Conservation (phyloP, 2,797 vertebrate genomes). For the Clarias pachynema region DNA sequence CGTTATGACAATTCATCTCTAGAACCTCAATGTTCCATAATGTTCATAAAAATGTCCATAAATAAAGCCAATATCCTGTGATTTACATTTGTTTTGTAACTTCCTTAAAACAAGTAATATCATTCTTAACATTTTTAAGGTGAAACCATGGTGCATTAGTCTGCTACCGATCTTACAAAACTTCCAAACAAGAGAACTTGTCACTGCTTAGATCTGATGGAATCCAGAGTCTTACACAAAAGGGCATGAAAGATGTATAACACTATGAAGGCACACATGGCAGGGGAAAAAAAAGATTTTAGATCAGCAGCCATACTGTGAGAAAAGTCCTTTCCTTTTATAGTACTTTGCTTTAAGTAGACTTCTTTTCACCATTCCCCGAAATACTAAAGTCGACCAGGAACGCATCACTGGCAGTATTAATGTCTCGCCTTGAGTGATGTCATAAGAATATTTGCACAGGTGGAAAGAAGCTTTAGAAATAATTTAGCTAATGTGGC, state of each 20-base stretch:
- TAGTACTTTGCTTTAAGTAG: not conserved
- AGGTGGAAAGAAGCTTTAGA: conserved; percentile 31
- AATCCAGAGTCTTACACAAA: not conserved
- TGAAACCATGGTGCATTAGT: not conserved
- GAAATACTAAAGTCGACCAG: not conserved
- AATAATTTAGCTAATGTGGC: conserved; percentile 1
- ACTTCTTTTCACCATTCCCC: not conserved
- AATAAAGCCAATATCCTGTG: not conserved
- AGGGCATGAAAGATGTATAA: not conserved
- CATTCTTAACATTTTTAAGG: not conserved
- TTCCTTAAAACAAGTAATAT: not conserved
- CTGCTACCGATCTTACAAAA: not conserved
- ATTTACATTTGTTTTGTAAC: not conserved
- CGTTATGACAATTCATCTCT: not conserved
- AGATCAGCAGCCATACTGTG: not conserved
- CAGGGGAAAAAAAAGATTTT: not conserved
- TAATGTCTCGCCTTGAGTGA: conserved; percentile 22
- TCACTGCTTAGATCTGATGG: not conserved
- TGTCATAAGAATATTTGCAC: conserved; percentile 36
- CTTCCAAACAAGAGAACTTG: not conserved
- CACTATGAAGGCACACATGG: not conserved
- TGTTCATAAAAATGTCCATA: not conserved
- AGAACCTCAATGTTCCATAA: not conserved
- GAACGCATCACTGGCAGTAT: conserved; percentile 15
- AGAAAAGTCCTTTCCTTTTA: conserved; percentile 6